phyloP scores from a whole-genome alignment of 2,888 invertebrate species.

The Protonemura montana region DNA sequence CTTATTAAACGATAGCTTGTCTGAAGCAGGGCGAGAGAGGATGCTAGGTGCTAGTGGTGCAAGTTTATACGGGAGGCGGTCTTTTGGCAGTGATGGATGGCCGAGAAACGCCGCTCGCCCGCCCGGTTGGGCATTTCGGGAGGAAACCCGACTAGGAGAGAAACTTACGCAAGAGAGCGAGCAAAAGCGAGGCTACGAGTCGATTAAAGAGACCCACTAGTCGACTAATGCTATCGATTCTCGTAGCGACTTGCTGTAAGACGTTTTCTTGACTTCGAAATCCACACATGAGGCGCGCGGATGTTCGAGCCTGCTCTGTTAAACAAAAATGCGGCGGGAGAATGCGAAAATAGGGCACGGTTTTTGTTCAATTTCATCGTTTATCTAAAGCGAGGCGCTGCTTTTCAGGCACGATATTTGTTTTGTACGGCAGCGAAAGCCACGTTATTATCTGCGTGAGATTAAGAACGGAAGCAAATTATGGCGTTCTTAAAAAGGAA shows the following conservation, averaged over 20 bases:
- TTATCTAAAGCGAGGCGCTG: no score
- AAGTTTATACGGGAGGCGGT: conserved; percentile 8
- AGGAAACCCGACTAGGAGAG: not conserved
- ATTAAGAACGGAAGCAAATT: not conserved
- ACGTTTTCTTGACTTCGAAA: not conserved
- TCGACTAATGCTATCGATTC: conserved; percentile 31
- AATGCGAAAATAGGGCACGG: not conserved
- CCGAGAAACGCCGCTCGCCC: not conserved
- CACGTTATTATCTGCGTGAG: not conserved
- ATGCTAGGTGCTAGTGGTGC: not conserved
- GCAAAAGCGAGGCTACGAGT: no score
- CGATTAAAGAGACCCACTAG: conserved; percentile 33
- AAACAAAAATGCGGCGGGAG: not conserved
- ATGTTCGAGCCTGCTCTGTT: not conserved
- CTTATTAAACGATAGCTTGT: conserved; percentile 36
- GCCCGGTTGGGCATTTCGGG: not conserved
- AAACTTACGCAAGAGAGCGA: no score
- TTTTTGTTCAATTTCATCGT: no score
- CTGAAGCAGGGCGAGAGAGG: not conserved
- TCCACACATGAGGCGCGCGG: not conserved
- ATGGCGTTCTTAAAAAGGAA: not conserved
- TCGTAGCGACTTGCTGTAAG: conserved; percentile 1
- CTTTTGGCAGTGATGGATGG: conserved; percentile 39
- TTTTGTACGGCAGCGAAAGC: no score
- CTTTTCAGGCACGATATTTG: no score